Evolutionary conservation across 1,140 invertebrate genomes (phyloP).

Genomic region (Hylyphantes graminicola): DNA sequence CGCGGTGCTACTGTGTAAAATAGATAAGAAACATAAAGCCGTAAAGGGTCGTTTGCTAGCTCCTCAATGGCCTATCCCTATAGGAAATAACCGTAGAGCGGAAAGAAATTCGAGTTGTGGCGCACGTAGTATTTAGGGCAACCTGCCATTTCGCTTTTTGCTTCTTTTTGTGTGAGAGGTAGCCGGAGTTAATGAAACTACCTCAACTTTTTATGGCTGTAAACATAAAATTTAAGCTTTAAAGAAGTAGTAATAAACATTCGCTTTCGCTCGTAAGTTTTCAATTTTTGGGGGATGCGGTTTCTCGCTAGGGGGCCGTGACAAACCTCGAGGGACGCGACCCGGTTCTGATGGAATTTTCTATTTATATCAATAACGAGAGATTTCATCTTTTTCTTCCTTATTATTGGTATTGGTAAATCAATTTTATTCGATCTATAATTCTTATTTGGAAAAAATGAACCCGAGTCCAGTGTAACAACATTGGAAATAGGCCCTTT

Average conservation of each 20-base stretch:
- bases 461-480: too few relatives aligned
- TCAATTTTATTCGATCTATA: too few relatives aligned
- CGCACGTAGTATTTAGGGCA: constrained; percentile 15
- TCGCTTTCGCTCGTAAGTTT: neutral
- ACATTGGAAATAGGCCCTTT: too few relatives aligned
- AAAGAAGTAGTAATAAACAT: constrained; percentile 10
- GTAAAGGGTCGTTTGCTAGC: constrained; percentile 30
- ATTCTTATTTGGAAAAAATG: too few relatives aligned
- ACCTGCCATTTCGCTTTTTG: constrained; percentile 2
- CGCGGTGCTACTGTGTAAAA: constrained; percentile 25
- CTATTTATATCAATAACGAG: too few relatives aligned
- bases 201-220: constrained; percentile 26
- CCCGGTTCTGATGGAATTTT: neutral
- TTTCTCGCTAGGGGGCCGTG: neutral
- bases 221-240: constrained; percentile 26
- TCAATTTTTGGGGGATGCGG: neutral
- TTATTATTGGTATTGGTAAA: too few relatives aligned
- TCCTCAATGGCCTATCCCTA: constrained; percentile 11
- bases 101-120: constrained; percentile 12
- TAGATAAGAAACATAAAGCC: constrained; percentile 40
- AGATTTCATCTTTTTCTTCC: too few relatives aligned
- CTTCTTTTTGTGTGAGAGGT: neutral
- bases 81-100: constrained; percentile 11
- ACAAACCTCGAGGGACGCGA: neutral
- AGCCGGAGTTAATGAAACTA: constrained; percentile 27